phyloP scores from a whole-genome alignment of 2,113 vertebrate species.

The Monarcha castaneiventris region DNA sequence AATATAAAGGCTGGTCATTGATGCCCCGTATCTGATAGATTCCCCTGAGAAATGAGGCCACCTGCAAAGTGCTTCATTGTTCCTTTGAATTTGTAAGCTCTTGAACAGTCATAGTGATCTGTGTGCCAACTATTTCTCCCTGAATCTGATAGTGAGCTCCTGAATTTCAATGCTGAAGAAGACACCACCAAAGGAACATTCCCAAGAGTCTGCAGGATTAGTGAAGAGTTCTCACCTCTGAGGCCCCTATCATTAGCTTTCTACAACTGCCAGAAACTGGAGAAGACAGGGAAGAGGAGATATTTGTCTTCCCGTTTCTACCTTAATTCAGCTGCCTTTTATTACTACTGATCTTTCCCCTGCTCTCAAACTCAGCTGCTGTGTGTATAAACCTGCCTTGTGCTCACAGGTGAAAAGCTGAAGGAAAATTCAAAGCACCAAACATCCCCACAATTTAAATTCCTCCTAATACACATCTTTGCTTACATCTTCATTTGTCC shows the following conservation, averaged over 20 bases:
- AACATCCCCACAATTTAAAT: neutral
- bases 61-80: conserved; percentile 8
- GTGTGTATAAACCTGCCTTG: neutral
- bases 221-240: neutral
- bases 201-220: neutral
- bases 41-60: neutral
- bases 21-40: neutral
- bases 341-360: neutral
- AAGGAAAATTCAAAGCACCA: neutral
- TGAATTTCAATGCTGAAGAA: neutral
- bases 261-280: neutral
- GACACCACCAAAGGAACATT: neutral
- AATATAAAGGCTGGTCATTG: neutral
- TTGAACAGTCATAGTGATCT: neutral
- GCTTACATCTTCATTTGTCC: neutral
- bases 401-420: neutral
- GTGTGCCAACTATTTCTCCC: neutral
- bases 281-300: neutral
- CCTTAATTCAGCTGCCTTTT: neutral
- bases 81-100: neutral
- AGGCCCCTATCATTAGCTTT: neutral
- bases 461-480: neutral
- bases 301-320: neutral
- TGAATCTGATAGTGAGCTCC: neutral
- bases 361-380: neutral